Evolutionary conservation across 2,113 vertebrate genomes (phyloP), one percentile per base, ranked within the genome.

Genomic region (Leptobrachium ailaonicum): DNA sequence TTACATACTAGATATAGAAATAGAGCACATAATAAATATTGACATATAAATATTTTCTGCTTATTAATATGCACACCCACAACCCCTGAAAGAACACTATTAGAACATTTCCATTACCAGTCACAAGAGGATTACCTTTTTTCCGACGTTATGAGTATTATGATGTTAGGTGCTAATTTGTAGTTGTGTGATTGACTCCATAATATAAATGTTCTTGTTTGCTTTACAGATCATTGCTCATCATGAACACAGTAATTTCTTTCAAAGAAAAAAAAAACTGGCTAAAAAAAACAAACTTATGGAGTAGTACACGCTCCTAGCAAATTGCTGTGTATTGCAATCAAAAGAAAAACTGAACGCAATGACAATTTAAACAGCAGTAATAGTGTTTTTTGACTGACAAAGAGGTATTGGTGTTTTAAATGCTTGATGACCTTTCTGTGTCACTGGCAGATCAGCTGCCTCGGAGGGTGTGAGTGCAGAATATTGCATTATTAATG

Each of bases 401-500:
- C 40, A 68, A 54, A 41, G 78, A 4, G 44, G 12, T 41, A 42
- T 41, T 68, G 71, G 60, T 41, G 63, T 60, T 80, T 66, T 69
- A 81, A 81, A 75, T 75, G 64, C 41, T 63, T 41, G 20, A 63
- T 75, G 79, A 75, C 79, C 79, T 81, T 75, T 75, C 79, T 62
- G 56, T 69, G 79, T 75, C 79, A 81, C 71, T 14, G 56, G 63
- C 63, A 60, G 41, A 73, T 80, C 47, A 14, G 66, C 71, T 47
- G 71, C 53, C 72, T 75, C 71, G 72, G 73, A 81, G 72, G 79
- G 79, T 56, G 64, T 80, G 78, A 80, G 71, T 80, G 63, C 78
- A 60, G 71, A 74, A 67, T 54, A 58, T 3, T 75, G 79, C 72
- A 81, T 81, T 81, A 81, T 81, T 81, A 81, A 81, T 81, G 53